Conservation (phyloP, 2,113 vertebrate species). For the Microtus richardsoni region DNA sequence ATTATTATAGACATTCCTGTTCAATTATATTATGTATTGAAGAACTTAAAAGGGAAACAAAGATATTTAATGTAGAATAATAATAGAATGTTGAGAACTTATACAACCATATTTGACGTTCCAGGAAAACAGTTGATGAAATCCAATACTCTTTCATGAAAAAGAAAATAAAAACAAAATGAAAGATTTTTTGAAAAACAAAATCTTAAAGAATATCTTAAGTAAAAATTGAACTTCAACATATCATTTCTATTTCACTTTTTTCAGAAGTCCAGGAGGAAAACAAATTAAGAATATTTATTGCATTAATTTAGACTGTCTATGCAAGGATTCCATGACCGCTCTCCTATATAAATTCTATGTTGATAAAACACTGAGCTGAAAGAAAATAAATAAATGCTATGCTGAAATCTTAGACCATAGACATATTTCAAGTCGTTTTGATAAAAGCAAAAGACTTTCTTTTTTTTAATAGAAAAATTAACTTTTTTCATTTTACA, state of each 20-base stretch:
- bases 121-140: not conserved
- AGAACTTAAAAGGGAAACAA: not conserved
- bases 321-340: not conserved
- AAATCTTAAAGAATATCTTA: not conserved
- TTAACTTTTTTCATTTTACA: too few relatives aligned
- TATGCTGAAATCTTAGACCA: not conserved
- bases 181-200: not conserved
- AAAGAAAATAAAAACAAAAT: not conserved
- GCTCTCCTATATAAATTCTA: not conserved
- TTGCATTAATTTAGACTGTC: not conserved
- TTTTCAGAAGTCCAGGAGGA: not conserved
- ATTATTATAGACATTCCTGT: not conserved
- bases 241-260: not conserved
- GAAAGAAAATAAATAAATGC: not conserved
- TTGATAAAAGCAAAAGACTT: not conserved
- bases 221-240: not conserved
- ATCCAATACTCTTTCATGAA: not conserved
- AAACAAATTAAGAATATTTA: not conserved
- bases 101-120: not conserved
- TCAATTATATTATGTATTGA: not conserved
- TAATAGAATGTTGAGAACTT: not conserved
- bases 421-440: not conserved
- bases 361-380: not conserved
- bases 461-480: not conserved
- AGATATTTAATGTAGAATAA: not conserved